Conservation (phyloP, 2,113 vertebrate genomes). For the Pseudois nayaur region DNA sequence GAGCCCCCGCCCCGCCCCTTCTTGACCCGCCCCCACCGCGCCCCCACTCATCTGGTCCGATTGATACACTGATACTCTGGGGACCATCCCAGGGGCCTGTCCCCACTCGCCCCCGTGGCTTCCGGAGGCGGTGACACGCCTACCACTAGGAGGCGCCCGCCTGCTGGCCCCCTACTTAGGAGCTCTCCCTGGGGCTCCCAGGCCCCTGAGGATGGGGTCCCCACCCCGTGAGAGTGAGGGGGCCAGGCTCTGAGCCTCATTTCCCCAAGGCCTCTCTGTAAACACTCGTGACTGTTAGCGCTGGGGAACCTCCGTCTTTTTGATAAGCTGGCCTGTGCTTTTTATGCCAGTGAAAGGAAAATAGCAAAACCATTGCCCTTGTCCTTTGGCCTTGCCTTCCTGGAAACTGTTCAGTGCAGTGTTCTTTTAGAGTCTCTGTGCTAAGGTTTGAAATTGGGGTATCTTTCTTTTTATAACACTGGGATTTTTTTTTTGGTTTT, state of each 20-base stretch:
- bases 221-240: background rate
- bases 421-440: background rate
- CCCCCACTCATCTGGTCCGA: background rate
- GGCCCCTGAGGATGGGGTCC: background rate
- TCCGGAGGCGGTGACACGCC: background rate
- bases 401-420: background rate
- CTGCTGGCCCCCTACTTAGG: background rate
- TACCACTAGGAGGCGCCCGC: background rate
- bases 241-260: background rate
- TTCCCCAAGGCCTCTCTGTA: accelerated
- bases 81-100: background rate
- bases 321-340: background rate
- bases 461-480: background rate
- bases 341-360: background rate
- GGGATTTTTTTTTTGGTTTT: background rate
- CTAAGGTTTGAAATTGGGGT: background rate
- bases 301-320: background rate
- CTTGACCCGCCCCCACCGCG: too few relatives aligned
- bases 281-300: accelerated
- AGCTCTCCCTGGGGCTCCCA: background rate
- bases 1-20: background rate
- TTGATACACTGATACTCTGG: background rate
- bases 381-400: background rate
- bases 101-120: background rate
- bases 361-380: accelerated